phyloP scores from a whole-genome alignment of 2,888 invertebrate genomes.

The Griposia aprilina region DNA sequence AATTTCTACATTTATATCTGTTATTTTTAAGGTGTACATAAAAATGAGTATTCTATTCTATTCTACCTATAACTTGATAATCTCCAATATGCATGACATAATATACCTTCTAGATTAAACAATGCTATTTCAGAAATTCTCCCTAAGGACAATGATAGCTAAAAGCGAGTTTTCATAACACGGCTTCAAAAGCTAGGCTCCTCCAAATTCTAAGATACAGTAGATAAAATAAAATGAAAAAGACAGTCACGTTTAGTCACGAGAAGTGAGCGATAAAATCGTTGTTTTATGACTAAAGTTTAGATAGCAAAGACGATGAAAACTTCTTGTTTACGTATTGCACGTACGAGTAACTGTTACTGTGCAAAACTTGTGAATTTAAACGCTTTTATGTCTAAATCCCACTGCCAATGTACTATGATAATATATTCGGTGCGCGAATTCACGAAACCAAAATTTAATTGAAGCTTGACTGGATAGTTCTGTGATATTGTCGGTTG shows the following conservation, averaged over 20 bases:
- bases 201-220: conserved; percentile 24
- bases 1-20: no score
- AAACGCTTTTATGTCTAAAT: conserved; percentile 52
- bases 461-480: background rate
- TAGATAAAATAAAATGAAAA: conserved; percentile 67
- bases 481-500: no score
- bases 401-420: conserved; percentile 36
- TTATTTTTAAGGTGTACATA: no score
- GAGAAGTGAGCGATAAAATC: conserved; percentile 68
- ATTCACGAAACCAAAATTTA: conserved; percentile 32
- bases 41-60: no score
- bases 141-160: background rate
- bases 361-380: conserved; percentile 61
- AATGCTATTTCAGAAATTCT: background rate
- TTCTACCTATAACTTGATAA: background rate
- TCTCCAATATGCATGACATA: background rate
- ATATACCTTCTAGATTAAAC: background rate
- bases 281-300: conserved; percentile 73
- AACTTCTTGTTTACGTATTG: conserved; percentile 67
- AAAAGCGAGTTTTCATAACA: background rate
- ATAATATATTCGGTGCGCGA: conserved; percentile 51
- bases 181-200: background rate
- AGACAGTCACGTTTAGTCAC: conserved; percentile 69
- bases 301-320: conserved; percentile 54
- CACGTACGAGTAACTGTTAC: conserved; percentile 54